Evolutionary conservation across 2,888 invertebrate species (phyloP), one percentile per base, ranked within the genome.

Genomic region (Trachelus troglodyta): DNA sequence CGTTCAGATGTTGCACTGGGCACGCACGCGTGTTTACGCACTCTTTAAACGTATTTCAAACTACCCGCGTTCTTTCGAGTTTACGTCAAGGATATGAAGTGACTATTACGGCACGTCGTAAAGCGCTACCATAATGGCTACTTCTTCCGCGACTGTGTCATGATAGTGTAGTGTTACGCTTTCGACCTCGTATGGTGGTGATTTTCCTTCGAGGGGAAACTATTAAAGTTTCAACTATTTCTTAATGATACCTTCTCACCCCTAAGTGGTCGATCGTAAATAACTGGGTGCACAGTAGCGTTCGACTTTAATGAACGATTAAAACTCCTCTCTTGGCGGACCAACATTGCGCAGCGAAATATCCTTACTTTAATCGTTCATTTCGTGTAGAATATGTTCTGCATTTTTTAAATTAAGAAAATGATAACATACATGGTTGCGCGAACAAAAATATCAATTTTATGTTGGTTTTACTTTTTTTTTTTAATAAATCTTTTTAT

Each of bases 21-120:
- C 23, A 23, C 6, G 40, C 40, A 40, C 23, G 15, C 9, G 23
- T 23, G 23, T 0, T 56, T 9, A 23, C 56, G 56, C 56, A 23
- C 9, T 15, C 56, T 23, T 23, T 56, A 56, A 56, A 56, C 2
- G 23, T 2, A 56, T 56, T 56, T 56, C 56, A 56, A 56, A 23
- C 56, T 23, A 56, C 56, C 15, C 56, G 56, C 23, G 56, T 23
- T 9, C 56, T 56, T 56, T 9, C 23, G 75, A 69, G 73, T 77
- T 81, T 77, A 78, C 81, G 75, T 75, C 71, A 77, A 35, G 71
- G 78, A 75, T 77, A 81, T 79, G 79, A 79, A 81, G 79, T 80
- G 79, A 75, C 79, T 77, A 74, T 81, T 80, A 81, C 75, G 37
- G 37, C 71, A 75, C 74, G 35, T 77, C 77, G 81, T 81, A 80